These are phyloP conservation scores for Campylomormyrus numenius DNA, from an alignment of 2,113 vertebrate species.

Conservation along the genomic window DNA sequence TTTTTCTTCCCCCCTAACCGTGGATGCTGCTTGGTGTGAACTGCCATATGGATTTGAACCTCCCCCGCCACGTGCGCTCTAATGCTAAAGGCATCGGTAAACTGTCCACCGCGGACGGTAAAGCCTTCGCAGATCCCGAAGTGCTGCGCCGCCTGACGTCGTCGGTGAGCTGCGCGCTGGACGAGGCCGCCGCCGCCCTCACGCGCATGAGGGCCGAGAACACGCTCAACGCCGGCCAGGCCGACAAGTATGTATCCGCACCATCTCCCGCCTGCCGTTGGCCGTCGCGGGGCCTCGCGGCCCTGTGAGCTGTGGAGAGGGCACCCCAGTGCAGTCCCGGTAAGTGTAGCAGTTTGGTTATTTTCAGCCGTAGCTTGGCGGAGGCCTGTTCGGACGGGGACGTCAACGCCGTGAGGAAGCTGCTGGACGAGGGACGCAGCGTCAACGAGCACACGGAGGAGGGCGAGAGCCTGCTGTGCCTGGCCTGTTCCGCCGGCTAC, in stretches of 20 bases:
- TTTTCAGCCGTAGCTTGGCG: slow-evolving; percentile 95
- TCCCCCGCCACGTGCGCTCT: slow-evolving; percentile 53
- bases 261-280: background rate
- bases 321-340: slow-evolving; percentile 62
- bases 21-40: slow-evolving; percentile 45
- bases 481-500: slow-evolving; percentile 95
- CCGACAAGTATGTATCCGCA: slow-evolving; percentile 88
- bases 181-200: slow-evolving; percentile 93
- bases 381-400: slow-evolving; percentile 98
- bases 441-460: slow-evolving; percentile 98
- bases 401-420: slow-evolving; percentile 93
- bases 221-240: slow-evolving; percentile 87
- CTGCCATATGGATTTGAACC: slow-evolving; percentile 34
- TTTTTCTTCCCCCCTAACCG: slow-evolving; percentile 29
- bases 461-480: slow-evolving; percentile 92
- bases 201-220: slow-evolving; percentile 97
- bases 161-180: slow-evolving; percentile 95
- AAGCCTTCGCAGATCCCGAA: slow-evolving; percentile 99
- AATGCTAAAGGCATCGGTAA: slow-evolving; percentile 91
- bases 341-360: slow-evolving; percentile 80
- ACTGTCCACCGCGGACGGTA: slow-evolving; percentile 98
- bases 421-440: slow-evolving; percentile 92
- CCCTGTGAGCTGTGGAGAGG: background rate
- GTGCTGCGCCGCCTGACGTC: slow-evolving; percentile 94
- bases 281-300: background rate